Conservation (phyloP, 2,888 invertebrate genomes). For the Pyrrhia umbra region DNA sequence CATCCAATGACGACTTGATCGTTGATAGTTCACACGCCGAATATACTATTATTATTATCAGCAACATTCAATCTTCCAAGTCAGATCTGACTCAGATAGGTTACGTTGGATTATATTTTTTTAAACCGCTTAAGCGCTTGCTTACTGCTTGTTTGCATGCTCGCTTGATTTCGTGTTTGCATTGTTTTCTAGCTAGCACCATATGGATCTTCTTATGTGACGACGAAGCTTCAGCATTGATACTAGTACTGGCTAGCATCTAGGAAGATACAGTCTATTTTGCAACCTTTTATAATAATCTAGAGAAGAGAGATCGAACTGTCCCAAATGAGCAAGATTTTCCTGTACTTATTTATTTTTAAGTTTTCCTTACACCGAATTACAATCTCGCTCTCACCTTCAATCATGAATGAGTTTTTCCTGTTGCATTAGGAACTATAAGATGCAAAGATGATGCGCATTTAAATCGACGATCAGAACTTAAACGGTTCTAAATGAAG, state of each 20-base stretch:
- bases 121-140: too few relatives aligned
- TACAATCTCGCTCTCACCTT: neutral
- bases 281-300: too few relatives aligned
- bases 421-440: slow-evolving; percentile 16
- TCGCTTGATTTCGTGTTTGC: neutral
- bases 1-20: slow-evolving; percentile 37
- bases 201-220: neutral
- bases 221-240: neutral
- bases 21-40: slow-evolving; percentile 12
- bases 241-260: neutral
- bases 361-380: slow-evolving; percentile 8
- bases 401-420: slow-evolving; percentile 27
- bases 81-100: too few relatives aligned
- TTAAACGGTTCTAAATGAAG: slow-evolving; percentile 11
- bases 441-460: slow-evolving; percentile 26
- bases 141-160: neutral
- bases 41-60: neutral
- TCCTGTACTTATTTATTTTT: slow-evolving; percentile 3
- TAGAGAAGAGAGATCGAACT: too few relatives aligned
- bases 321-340: slow-evolving; percentile 4
- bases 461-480: slow-evolving; percentile 5
- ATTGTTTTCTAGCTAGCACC: neutral
- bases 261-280: neutral
- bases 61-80: neutral
- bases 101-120: too few relatives aligned